Percentiles rank a stretch among this genome's conserved stretches.
phyloP scores from a whole-genome alignment of 2,113 vertebrate species.

The Poicephalus gulielmi region DNA sequence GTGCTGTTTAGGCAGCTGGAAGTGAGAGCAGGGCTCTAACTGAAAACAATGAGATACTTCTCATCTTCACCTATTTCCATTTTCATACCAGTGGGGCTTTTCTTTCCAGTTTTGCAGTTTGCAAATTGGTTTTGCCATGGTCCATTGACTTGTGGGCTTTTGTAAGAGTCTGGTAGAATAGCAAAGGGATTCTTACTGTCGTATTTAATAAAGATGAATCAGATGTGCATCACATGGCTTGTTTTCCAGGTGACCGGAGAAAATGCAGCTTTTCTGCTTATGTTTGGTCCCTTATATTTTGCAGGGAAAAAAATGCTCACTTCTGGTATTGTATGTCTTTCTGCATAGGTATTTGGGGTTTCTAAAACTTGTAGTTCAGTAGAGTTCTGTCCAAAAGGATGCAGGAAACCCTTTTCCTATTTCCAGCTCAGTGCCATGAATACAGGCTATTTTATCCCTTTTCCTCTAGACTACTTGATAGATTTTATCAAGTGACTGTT shows the following conservation, averaged over 20 bases:
- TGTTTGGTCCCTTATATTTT: not conserved
- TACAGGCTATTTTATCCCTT: not conserved
- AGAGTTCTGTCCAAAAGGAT: not conserved
- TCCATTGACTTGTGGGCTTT: constrained; percentile 16
- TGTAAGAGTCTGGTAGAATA: not conserved
- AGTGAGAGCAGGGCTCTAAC: constrained; percentile 8
- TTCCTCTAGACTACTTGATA: not conserved
- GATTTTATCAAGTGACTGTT: not conserved
- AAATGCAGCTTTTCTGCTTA: not conserved
- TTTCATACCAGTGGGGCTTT: constrained; percentile 25
- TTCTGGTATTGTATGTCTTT: not conserved
- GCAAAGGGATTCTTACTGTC: not conserved
- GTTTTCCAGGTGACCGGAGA: not conserved
- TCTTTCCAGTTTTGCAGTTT: constrained; percentile 29
- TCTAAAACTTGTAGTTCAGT: not conserved
- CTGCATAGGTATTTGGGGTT: not conserved
- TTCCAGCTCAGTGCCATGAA: not conserved
- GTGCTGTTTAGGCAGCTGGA: not conserved
- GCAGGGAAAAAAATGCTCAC: not conserved
- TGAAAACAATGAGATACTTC: constrained; percentile 11
- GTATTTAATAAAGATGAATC: not conserved
- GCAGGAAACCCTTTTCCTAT: not conserved
- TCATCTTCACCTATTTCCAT: constrained; percentile 8
- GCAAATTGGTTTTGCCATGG: constrained; percentile 43
- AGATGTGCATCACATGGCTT: not conserved